Evolutionary conservation across 2,797 vertebrate genomes (phyloP), one percentile per base, ranked within the genome.

Genomic region (Erithacus rubecula): DNA sequence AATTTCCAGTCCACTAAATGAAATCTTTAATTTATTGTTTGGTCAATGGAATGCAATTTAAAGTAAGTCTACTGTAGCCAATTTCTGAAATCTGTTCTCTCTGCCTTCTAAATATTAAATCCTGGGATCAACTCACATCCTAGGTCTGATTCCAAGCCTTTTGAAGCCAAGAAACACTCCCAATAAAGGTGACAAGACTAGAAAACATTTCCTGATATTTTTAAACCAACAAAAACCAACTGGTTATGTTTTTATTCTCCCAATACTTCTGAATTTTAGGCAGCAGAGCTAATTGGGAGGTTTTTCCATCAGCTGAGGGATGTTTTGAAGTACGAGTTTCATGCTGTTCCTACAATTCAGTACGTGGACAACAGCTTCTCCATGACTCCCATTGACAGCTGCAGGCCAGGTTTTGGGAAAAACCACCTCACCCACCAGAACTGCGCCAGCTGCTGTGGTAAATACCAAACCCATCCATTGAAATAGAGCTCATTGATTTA

Each of bases 381-480:
- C 9, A 90, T 97, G 37, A 81, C 70, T 30, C 95, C 83, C 34
- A 26, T 97, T 6, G 97, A 98, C 91, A 98, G 96, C 51, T 98
- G 98, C 24, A 95, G 15, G 12, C 97, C 98, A 37, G 98, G 98
- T 4, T 98, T 98, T 85, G 98, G 98, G 74, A 98, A 97, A 82
- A 96, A 97, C 27, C 39, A 94, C 12, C 12, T 93, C 90, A 95
- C 71, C 22, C 97, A 98, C 78, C 94, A 85, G 77, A 97, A 94
- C 59, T 98, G 98, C 0, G 89, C 97, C n/a, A 93, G 94, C 69
- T 98, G 98, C 91, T 98, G 98, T 0, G 98, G 98, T 98, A 97
- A 97, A 89, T 95, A 89, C 49, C 18, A 80, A 72, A 75, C 11
- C 22, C 36, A 2, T 27, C 8, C 1, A 11, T 18, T 36, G 9